phyloP scores from a whole-genome alignment of 1,140 invertebrate genomes.

The Chymomyza costata region DNA sequence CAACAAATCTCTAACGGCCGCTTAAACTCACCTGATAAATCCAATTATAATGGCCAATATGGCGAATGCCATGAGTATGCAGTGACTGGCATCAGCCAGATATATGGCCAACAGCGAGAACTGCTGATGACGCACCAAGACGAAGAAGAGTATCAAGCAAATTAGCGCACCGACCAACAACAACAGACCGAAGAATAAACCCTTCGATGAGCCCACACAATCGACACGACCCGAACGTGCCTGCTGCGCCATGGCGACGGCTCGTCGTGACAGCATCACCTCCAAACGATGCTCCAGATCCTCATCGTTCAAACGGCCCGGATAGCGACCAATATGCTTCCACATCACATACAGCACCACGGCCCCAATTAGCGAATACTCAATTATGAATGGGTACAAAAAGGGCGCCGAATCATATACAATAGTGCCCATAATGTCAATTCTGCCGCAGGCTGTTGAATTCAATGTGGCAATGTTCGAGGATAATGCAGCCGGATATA shows the following conservation, averaged over 20 bases:
- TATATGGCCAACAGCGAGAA: conserved; percentile 90
- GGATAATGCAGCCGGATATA: conserved; percentile 80
- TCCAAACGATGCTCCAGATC: conserved; percentile 89
- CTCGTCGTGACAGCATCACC: conserved; percentile 87
- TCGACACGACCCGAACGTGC: conserved; percentile 89
- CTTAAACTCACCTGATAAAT: conserved; percentile 85
- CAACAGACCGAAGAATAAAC: conserved; percentile 94
- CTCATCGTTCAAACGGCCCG: conserved; percentile 86
- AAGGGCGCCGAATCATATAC: conserved; percentile 94
- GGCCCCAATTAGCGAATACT: conserved; percentile 97
- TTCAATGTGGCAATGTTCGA: conserved; percentile 78
- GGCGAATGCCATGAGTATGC: conserved; percentile 89
- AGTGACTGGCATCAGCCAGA: conserved; percentile 92
- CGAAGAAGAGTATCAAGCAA: conserved; percentile 95
- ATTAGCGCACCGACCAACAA: conserved; percentile 93
- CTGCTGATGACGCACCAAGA: conserved; percentile 88
- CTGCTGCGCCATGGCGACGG: conserved; percentile 88
- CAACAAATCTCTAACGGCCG: too few relatives aligned
- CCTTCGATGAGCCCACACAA: conserved; percentile 94
- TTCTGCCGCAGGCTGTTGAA: conserved; percentile 82
- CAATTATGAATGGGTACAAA: conserved; percentile 96
- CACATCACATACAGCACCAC: conserved; percentile 98
- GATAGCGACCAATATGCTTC: conserved; percentile 93
- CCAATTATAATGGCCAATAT: conserved; percentile 93
- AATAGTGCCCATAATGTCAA: conserved; percentile 95